phyloP scores from a whole-genome alignment of 2,113 vertebrate species.

The Perognathus longimembris region DNA sequence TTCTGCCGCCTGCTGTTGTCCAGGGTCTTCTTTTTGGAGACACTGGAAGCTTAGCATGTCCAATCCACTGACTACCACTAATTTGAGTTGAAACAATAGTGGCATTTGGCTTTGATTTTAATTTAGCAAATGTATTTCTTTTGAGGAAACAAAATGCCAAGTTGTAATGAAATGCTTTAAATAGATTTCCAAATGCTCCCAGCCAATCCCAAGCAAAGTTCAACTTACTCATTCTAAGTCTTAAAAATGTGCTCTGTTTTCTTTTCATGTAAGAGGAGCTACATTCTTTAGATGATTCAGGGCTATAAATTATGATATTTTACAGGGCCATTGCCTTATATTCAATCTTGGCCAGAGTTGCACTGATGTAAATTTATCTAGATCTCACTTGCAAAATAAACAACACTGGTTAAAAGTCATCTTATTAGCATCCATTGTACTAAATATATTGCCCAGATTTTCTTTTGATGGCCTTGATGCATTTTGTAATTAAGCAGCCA shows the following conservation, averaged over 20 bases:
- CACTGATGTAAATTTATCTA: background rate
- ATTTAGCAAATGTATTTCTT: conserved; percentile 84
- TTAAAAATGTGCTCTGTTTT: conserved; percentile 77
- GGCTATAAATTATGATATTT: conserved; percentile 77
- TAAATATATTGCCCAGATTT: conserved; percentile 60
- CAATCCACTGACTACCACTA: background rate
- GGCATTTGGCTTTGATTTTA: conserved; percentile 75
- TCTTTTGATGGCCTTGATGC: conserved; percentile 64
- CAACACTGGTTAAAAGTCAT: conserved; percentile 40
- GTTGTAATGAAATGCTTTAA: conserved; percentile 85
- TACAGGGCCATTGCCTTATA: background rate
- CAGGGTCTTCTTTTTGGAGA: conserved; percentile 65
- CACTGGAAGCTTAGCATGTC: background rate
- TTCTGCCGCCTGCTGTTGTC: conserved; percentile 37
- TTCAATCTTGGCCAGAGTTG: conserved; percentile 12
- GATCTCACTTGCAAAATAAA: conserved; percentile 53
- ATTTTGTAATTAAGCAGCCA: conserved; percentile 72
- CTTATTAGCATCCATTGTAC: conserved; percentile 45
- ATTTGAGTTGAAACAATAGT: conserved; percentile 35
- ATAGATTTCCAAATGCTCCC: conserved; percentile 82
- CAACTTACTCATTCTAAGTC: conserved; percentile 79
- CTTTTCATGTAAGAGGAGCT: conserved; percentile 77
- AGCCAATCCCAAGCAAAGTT: conserved; percentile 83
- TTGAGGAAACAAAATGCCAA: conserved; percentile 85
- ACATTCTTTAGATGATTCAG: conserved; percentile 79